Conservation (phyloP, 2,113 vertebrate genomes). For the Enhydra lutris region DNA sequence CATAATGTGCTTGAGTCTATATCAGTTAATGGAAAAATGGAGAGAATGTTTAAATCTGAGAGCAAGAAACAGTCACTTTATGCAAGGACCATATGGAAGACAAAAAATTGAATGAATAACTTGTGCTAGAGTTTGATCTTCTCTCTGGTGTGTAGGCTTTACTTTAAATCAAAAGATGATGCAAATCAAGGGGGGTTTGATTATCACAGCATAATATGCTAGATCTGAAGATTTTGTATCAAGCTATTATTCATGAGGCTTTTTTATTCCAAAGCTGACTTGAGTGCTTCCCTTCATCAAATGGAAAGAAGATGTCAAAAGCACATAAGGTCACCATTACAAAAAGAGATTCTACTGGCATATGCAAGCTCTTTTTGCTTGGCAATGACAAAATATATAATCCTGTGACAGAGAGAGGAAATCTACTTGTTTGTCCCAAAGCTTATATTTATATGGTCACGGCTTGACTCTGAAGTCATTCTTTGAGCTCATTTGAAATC, state of each 20-base stretch:
- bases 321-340: slow-evolving; percentile 61
- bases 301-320: slow-evolving; percentile 63
- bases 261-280: slow-evolving; percentile 41
- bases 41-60: background rate
- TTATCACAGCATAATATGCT: slow-evolving; percentile 25
- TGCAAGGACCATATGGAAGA: background rate
- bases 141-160: background rate
- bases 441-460: slow-evolving; percentile 73
- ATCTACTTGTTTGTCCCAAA: slow-evolving; percentile 75
- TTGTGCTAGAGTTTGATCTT: background rate
- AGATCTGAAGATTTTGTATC: slow-evolving; percentile 59
- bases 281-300: slow-evolving; percentile 68
- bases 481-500: slow-evolving; percentile 61
- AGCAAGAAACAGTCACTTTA: background rate
- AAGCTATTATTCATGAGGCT: slow-evolving; percentile 61
- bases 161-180: slow-evolving; percentile 61
- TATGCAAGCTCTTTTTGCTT: slow-evolving; percentile 37
- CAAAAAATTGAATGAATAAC: background rate
- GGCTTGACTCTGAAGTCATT: slow-evolving; percentile 73
- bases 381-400: slow-evolving; percentile 44
- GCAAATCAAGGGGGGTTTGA: slow-evolving; percentile 34
- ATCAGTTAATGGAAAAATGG: background rate
- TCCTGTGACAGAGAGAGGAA: slow-evolving; percentile 67
- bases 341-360: slow-evolving; percentile 34
- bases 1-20: background rate